Percentiles rank a stretch among this genome's conserved stretches.
Evolutionary conservation across 2,797 vertebrate species (phyloP).

Genomic region (Mus spretus): DNA sequence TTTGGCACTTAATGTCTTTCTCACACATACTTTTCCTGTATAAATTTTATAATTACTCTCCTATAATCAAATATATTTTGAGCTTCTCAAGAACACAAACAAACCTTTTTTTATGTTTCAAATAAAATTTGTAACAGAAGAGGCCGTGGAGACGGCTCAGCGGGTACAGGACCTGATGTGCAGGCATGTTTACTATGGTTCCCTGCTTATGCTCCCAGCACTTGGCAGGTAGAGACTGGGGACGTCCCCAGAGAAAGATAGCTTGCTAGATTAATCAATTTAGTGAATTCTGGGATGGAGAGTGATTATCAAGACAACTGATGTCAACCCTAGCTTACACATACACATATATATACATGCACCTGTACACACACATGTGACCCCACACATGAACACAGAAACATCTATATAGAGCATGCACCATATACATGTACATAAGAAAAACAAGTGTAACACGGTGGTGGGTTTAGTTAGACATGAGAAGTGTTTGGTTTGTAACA

Average conservation of each 20-base stretch:
- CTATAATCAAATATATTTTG: not conserved
- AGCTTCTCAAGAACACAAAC: not conserved
- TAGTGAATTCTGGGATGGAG: not conserved
- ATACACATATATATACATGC: not conserved
- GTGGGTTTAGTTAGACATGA: not conserved
- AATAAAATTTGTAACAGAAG: not conserved
- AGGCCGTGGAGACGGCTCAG: not conserved
- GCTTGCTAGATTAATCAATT: not conserved
- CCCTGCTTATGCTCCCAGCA: not conserved
- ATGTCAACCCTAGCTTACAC: not conserved
- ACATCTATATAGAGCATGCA: not conserved
- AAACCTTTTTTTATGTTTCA: not conserved
- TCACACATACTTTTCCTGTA: not conserved
- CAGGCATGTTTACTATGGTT: not conserved
- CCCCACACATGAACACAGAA: not conserved
- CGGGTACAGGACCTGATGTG: not conserved
- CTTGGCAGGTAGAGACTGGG: not conserved
- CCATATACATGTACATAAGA: not conserved
- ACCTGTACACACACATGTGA: no score
- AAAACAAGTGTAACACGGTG: not conserved
- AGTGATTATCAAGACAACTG: not conserved
- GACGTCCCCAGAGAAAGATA: not conserved
- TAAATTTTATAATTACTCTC: not conserved
- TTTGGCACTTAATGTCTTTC: not conserved
- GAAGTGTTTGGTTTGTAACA: not conserved